A percentile compares a stretch with the other conserved stretches of the same genome.
Evolutionary conservation across 2,888 invertebrate species (phyloP).

Genomic region (Rotaria sp.): DNA sequence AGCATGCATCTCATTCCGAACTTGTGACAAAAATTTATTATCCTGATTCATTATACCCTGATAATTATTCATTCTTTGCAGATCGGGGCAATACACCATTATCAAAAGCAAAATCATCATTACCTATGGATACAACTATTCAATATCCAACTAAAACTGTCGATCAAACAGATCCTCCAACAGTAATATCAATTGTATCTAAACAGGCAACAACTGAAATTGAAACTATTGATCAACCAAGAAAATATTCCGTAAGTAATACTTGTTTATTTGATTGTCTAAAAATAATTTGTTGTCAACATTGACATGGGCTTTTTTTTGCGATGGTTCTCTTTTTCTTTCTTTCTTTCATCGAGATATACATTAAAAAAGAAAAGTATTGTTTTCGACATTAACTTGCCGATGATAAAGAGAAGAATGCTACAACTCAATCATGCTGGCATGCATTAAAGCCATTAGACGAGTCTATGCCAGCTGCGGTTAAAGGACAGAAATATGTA

Average conservation of each 20-base stretch:
- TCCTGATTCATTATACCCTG: slow-evolving; percentile 16
- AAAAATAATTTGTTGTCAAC: background rate
- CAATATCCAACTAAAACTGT: background rate
- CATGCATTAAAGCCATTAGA: background rate
- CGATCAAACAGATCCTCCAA: background rate
- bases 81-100: background rate
- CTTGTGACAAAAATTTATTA: slow-evolving; percentile 4
- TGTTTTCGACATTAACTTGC: background rate
- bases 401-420: background rate
- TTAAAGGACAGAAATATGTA: background rate
- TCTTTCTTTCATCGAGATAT: background rate
- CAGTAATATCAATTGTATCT: background rate
- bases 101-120: background rate
- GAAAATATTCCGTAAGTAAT: background rate
- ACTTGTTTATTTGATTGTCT: background rate
- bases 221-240: background rate
- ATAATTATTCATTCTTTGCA: slow-evolving; percentile 26
- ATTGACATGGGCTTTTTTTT: background rate
- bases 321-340: background rate
- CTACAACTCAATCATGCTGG: background rate
- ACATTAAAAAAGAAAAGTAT: background rate
- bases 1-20: background rate
- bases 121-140: background rate
- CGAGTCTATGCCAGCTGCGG: background rate
- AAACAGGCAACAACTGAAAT: background rate